These are phyloP conservation scores for Bursaphelenchus mucronatus DNA, from an alignment of 1,140 invertebrate species.

Conservation along the genomic window DNA sequence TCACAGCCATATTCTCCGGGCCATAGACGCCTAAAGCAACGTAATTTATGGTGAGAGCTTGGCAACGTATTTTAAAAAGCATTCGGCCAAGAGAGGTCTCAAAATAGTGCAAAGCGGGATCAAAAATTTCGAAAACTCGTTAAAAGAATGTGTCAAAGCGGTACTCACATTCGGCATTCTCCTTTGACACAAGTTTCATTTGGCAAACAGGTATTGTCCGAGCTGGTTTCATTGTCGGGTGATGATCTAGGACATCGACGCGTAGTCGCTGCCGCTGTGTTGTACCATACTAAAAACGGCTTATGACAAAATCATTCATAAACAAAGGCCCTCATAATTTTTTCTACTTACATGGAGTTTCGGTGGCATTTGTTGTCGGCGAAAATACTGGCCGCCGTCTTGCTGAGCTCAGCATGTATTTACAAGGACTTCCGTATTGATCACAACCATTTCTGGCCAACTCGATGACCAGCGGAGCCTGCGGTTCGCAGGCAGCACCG, in stretches of 20 bases:
- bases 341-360: slow-evolving; percentile 31
- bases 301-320: background rate
- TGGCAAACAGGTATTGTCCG: slow-evolving; percentile 53
- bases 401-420: slow-evolving; percentile 38
- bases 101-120: too few relatives aligned
- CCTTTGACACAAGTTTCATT: slow-evolving; percentile 56
- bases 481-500: slow-evolving; percentile 43
- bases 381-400: slow-evolving; percentile 48
- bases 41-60: too few relatives aligned
- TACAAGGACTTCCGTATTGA: slow-evolving; percentile 48
- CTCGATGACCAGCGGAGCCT: slow-evolving; percentile 27
- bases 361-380: slow-evolving; percentile 44
- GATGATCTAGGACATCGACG: slow-evolving; percentile 29
- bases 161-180: slow-evolving; percentile 46
- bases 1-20: slow-evolving; percentile 54
- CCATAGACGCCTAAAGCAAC: slow-evolving; percentile 47
- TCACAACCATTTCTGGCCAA: slow-evolving; percentile 51
- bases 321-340: background rate
- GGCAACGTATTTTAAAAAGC: too few relatives aligned
- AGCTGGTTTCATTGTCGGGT: slow-evolving; percentile 30
- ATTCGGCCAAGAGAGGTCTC: background rate
- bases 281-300: slow-evolving; percentile 52
- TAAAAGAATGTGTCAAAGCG: too few relatives aligned
- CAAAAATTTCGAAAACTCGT: background rate
- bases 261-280: slow-evolving; percentile 33